Evolutionary conservation across 2,888 invertebrate genomes (phyloP).

Genomic region (Parnassius apollo): DNA sequence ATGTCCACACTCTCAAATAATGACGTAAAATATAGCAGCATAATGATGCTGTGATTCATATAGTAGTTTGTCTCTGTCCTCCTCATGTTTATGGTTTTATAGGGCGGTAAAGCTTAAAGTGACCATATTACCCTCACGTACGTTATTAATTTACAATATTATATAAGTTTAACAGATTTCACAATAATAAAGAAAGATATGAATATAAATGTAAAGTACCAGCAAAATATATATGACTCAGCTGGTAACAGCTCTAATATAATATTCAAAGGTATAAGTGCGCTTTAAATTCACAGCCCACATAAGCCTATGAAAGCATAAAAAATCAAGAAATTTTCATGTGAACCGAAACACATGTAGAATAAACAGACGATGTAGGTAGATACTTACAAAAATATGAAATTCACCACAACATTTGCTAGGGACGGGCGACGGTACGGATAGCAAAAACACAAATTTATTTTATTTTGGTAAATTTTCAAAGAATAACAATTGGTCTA

Average conservation of each 20-base stretch:
- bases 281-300: conserved; percentile 61
- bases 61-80: too few relatives aligned
- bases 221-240: conserved; percentile 41
- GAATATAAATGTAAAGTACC: neutral
- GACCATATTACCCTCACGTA: too few relatives aligned
- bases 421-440: conserved; percentile 65
- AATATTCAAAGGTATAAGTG: conserved; percentile 68
- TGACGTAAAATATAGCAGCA: too few relatives aligned
- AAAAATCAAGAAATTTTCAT: conserved; percentile 79
- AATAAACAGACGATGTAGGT: conserved; percentile 79
- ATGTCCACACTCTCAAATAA: too few relatives aligned
- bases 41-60: too few relatives aligned
- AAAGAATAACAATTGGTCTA: too few relatives aligned
- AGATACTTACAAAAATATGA: conserved; percentile 82
- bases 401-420: conserved; percentile 81
- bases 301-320: conserved; percentile 78
- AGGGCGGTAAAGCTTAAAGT: too few relatives aligned
- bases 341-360: conserved; percentile 80
- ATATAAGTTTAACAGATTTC: too few relatives aligned
- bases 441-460: conserved; percentile 38
- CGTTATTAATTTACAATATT: too few relatives aligned
- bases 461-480: too few relatives aligned
- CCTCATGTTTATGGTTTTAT: too few relatives aligned
- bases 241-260: conserved; percentile 63
- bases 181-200: too few relatives aligned